phyloP scores from a whole-genome alignment of 2,888 invertebrate genomes.

The Pinctada fucata region DNA sequence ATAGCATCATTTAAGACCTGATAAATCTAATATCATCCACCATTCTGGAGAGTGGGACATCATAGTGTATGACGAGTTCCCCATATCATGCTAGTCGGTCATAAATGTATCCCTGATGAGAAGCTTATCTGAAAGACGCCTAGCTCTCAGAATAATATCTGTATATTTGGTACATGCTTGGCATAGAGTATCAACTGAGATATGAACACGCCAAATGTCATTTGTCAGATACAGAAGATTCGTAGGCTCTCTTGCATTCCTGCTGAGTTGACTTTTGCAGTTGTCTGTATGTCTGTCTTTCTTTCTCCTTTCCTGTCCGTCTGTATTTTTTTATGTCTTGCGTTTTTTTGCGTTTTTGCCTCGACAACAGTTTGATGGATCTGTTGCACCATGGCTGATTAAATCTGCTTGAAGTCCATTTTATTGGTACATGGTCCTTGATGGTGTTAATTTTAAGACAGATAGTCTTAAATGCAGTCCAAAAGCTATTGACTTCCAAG shows the following conservation, averaged over 20 bases:
- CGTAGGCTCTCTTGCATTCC: constrained; percentile 3
- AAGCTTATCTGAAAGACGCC: too few relatives aligned
- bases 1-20: too few relatives aligned
- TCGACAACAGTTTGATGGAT: neutral
- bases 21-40: too few relatives aligned
- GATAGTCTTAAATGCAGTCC: constrained; percentile 6
- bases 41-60: too few relatives aligned
- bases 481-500: neutral
- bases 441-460: neutral
- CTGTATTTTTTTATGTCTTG: neutral
- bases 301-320: neutral
- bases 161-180: too few relatives aligned
- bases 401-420: constrained; percentile 1
- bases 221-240: neutral
- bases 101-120: too few relatives aligned
- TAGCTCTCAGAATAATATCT: too few relatives aligned
- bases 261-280: constrained; percentile 3
- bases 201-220: too few relatives aligned
- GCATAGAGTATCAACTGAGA: too few relatives aligned
- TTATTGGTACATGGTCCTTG: neutral
- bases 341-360: neutral
- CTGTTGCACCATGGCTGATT: constrained; percentile 8
- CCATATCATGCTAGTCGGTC: too few relatives aligned
- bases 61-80: too few relatives aligned
- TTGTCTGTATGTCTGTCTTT: neutral